Evolutionary conservation across 2,797 vertebrate species (phyloP).

Genomic region (Enteromius viviparus): DNA sequence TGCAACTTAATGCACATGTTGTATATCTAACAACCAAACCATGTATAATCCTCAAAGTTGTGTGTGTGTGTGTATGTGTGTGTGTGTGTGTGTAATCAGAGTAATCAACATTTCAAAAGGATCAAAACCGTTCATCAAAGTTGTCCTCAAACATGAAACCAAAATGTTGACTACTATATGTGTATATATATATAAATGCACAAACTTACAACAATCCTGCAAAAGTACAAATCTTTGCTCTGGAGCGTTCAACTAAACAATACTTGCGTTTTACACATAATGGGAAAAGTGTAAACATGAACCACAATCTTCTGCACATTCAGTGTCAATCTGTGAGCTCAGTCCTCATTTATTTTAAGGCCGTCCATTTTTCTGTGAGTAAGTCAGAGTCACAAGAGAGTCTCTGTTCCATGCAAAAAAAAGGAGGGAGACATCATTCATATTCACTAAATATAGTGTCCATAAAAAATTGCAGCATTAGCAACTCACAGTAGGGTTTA

Average conservation of each 20-base stretch:
- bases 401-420: slow-evolving; percentile 36
- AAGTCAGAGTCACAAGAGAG: slow-evolving; percentile 44
- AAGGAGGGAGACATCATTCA: slow-evolving; percentile 31
- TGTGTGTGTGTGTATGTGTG: not conserved
- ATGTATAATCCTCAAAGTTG: not conserved
- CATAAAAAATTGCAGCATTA: slow-evolving; percentile 41
- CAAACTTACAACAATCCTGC: not conserved
- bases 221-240: not conserved
- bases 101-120: no score
- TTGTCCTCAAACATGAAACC: no score
- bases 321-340: slow-evolving; percentile 21
- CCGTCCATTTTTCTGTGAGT: slow-evolving; percentile 34
- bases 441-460: slow-evolving; percentile 42
- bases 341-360: slow-evolving; percentile 51
- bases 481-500: slow-evolving; percentile 26
- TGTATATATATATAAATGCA: not conserved
- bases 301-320: slow-evolving; percentile 30
- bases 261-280: not conserved
- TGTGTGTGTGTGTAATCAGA: no score
- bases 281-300: slow-evolving; percentile 1
- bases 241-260: not conserved
- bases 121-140: no score
- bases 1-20: not conserved
- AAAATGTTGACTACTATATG: no score
- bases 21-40: not conserved